Evolutionary conservation across 2,888 invertebrate genomes (phyloP), one percentile per base, ranked within the genome.

Genomic region (Abrostola tripartita): DNA sequence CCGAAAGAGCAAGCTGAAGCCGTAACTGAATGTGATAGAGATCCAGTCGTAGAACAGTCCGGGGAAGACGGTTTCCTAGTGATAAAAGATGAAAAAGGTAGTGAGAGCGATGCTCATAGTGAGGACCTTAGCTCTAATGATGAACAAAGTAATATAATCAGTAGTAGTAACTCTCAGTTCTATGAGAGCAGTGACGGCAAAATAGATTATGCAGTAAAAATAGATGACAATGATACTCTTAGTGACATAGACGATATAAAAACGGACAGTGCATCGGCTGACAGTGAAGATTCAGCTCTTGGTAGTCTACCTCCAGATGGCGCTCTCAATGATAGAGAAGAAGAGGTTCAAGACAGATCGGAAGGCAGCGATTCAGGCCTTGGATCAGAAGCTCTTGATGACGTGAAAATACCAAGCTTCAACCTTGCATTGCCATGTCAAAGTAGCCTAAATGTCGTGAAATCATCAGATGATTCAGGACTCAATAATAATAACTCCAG

Each of bases 311-410:
- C 95, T 5, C 91, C 95, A 11, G 94, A 95, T 63, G 76, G 88
- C 84, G 76, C 82, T 52, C 76, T 87, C 56, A 91, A 88, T 68
- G 95, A 95, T 65, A 87, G 92, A 71, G 95, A 95, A 79, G 96
- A 96, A 86, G 96, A 96, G 83, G 95, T 89, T 40, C 96, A 96
- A 82, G 96, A 96, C 70, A 95, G 97, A 61, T 97, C 97, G 49
- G 97, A 98, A 85, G 97, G 97, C 8, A 98, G 98, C 58, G 98
- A 98, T 89, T 98, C 97, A 0, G 98, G 98, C 0, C 89, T 98
- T 38, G 98, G 98, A 6, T 96, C 96, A 41, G 98, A 98, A 90
- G 95, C 96, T 60, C 93, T 95, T 61, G 96, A 97, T 70, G 96
- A 96, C 80, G 67, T 84, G 57, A 93, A 93, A 81, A 72, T 89